phyloP scores from a whole-genome alignment of 2,888 invertebrate species.

The Drosophila yooni region DNA sequence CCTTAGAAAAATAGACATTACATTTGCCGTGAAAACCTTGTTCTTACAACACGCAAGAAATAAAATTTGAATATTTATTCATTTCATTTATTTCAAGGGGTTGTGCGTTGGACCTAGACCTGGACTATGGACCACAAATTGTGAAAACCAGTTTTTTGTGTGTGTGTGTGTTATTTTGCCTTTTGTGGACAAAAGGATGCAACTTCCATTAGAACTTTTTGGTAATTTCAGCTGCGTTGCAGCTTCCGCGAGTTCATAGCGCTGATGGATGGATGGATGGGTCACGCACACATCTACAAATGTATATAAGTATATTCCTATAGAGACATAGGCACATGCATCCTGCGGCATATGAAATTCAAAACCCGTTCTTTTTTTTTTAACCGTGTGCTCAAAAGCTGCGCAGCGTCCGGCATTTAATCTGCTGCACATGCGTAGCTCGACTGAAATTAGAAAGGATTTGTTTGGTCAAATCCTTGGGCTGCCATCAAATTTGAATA shows the following conservation, averaged over 20 bases:
- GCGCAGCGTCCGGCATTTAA: slow-evolving; percentile 69
- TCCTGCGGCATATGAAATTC: slow-evolving; percentile 64
- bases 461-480: slow-evolving; percentile 75
- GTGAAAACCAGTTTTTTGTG: slow-evolving; percentile 64
- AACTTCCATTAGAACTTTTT: slow-evolving; percentile 76
- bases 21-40: slow-evolving; percentile 48
- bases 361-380: slow-evolving; percentile 67
- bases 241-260: slow-evolving; percentile 62
- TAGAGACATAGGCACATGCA: slow-evolving; percentile 30
- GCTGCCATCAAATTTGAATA: slow-evolving; percentile 63
- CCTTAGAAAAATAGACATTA: slow-evolving; percentile 29
- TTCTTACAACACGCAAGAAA: slow-evolving; percentile 26
- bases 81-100: slow-evolving; percentile 31
- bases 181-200: slow-evolving; percentile 71
- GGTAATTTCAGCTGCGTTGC: slow-evolving; percentile 64
- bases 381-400: slow-evolving; percentile 58
- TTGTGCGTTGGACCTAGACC: slow-evolving; percentile 40
- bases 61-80: slow-evolving; percentile 62
- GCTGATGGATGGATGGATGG: slow-evolving; percentile 73
- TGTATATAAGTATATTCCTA: background rate
- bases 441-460: slow-evolving; percentile 70
- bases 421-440: slow-evolving; percentile 67
- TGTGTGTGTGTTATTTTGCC: slow-evolving; percentile 24
- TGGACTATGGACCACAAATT: slow-evolving; percentile 32
- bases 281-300: slow-evolving; percentile 46